phyloP scores from a whole-genome alignment of 2,113 vertebrate genomes.

The Dissostichus mawsoni region DNA sequence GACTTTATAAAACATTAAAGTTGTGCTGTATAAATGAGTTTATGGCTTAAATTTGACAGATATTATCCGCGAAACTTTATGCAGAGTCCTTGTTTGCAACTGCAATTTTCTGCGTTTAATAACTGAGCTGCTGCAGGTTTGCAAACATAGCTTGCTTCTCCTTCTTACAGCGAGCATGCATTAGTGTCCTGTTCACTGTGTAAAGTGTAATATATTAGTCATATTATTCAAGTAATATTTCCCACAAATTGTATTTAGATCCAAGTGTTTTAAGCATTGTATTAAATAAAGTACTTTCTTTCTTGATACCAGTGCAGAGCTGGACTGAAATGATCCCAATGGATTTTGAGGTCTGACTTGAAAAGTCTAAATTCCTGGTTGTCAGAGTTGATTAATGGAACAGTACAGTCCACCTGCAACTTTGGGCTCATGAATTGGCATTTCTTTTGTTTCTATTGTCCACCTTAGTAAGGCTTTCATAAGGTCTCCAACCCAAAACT shows the following conservation, averaged over 20 bases:
- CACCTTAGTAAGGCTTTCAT: neutral
- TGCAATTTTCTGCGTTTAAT: neutral
- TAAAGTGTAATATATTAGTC: too few species aligned
- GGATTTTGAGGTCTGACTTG: neutral
- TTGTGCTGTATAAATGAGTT: neutral
- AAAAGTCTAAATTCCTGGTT: neutral
- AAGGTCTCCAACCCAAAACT: slow-evolving; percentile 21
- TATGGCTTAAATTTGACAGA: neutral
- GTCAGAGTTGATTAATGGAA: neutral
- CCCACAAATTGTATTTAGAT: too few species aligned
- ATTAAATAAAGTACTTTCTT: neutral
- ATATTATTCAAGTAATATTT: too few species aligned
- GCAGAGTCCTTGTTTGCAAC: neutral
- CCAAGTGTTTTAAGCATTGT: neutral
- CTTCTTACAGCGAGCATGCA: too few species aligned
- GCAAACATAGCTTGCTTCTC: too few species aligned
- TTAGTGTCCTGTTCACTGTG: neutral
- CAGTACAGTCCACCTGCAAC: neutral
- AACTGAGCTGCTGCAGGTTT: neutral
- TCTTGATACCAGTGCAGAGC: neutral
- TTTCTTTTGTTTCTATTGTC: neutral
- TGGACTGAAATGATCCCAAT: neutral
- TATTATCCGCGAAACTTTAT: neutral
- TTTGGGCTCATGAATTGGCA: neutral
- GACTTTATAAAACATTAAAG: slow-evolving; percentile 24